A percentile compares a stretch with the other conserved stretches of the same genome.
These are phyloP conservation scores for Eleutherodactylus coqui DNA, from an alignment of 2,797 vertebrate genomes.

Conservation along the genomic window DNA sequence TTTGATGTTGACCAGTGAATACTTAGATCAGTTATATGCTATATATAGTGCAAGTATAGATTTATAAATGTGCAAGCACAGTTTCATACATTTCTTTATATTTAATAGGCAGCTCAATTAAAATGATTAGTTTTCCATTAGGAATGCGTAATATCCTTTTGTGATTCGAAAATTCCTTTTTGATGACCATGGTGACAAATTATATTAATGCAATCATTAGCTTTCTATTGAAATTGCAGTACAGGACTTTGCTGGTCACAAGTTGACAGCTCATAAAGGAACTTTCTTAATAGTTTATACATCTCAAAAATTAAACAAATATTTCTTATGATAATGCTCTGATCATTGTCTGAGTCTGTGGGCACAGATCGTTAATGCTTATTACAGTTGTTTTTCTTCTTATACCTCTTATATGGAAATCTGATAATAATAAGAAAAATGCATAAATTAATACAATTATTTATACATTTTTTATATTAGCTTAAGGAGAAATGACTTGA, in stretches of 20 bases:
- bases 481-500: background rate
- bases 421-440: background rate
- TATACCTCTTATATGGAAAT: background rate
- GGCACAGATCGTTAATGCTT: constrained; percentile 40
- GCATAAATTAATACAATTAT: background rate
- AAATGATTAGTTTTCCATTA: constrained; percentile 28
- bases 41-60: background rate
- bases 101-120: constrained; percentile 21
- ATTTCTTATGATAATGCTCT: constrained; percentile 34
- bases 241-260: constrained; percentile 28
- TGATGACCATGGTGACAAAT: constrained; percentile 51
- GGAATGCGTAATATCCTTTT: constrained; percentile 47
- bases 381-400: constrained; percentile 45
- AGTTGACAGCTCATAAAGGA: constrained; percentile 45
- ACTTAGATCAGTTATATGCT: background rate
- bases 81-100: background rate
- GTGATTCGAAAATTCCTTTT: constrained; percentile 37
- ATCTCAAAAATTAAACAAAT: constrained; percentile 35
- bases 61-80: background rate
- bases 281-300: constrained; percentile 47
- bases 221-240: constrained; percentile 20
- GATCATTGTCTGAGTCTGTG: constrained; percentile 33
- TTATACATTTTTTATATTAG: background rate
- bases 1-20: too few species aligned
- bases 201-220: constrained; percentile 59